Base-by-base conservation (phyloP, 2,797 vertebrate species). In the Morelia viridis region DNA sequence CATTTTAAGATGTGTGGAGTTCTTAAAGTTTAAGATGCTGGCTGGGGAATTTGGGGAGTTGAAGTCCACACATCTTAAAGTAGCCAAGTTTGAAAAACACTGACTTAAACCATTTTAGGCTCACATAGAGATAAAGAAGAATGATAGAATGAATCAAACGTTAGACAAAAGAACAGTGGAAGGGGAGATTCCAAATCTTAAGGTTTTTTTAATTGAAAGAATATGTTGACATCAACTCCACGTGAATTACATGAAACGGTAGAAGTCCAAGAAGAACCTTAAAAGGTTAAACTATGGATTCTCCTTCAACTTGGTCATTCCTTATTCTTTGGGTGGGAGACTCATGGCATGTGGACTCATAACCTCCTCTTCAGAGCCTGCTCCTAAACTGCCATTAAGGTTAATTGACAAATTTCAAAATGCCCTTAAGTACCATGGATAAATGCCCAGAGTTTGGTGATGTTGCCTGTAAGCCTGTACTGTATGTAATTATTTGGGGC, bases 211-310 rank as follows among this genome's bases (percentile, higher is more conserved):
- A 88, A 91, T 95, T 90, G 85, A 60, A 62, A 41, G 46, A 91
- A 13, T 35, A 90, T 94, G 93, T 93, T 93, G 93, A 90, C 87
- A 87, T 93, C 87, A 93, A 95, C 94, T 94, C 56, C 92, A 90
- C 92, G 64, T 65, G 15, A 65, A 4, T 85, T 19, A 86, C 83
- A 94, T 92, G 83, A 96, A 94, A 95, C n/a, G 0, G 0, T 11
- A 93, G 90, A 58, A 89, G 35, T 93, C 94, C 93, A 86, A 87
- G 94, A 91, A 92, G 71, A 46, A 94, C 91, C 1, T 92, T 85
- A 93, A 88, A 92, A 89, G 61, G 88, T 60, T 61, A 91, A 95
- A 64, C 56, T 28, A 7, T 46, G 87, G 31, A 93, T 53, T 93
- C 57, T 94, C 83, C 19, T 53, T 87, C 1, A 0, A 62, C 28